Evolutionary conservation across 2,888 invertebrate species (phyloP).

Genomic region (Mesochorus sp.): DNA sequence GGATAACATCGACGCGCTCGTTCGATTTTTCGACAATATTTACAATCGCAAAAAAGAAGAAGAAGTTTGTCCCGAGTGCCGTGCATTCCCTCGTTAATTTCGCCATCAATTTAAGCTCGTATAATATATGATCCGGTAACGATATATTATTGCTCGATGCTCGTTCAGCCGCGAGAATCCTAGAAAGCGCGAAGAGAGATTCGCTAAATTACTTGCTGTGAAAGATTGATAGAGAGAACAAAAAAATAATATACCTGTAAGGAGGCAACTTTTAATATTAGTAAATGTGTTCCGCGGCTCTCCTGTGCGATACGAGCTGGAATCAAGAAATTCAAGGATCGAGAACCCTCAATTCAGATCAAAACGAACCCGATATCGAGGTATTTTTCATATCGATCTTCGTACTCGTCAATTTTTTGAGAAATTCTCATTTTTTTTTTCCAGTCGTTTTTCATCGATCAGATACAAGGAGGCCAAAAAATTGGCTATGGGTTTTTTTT

Average conservation of each 20-base stretch:
- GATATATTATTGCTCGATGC: constrained; percentile 48
- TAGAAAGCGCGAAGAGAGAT: constrained; percentile 62
- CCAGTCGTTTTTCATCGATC: no score
- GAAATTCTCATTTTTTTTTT: background rate
- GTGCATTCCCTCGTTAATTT: background rate
- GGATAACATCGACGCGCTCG: background rate
- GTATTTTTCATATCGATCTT: constrained; percentile 16
- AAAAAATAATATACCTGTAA: constrained; percentile 24
- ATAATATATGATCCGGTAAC: constrained; percentile 31
- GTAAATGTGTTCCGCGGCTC: constrained; percentile 60
- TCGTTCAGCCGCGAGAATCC: constrained; percentile 58
- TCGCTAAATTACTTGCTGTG: constrained; percentile 40
- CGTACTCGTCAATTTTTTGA: background rate
- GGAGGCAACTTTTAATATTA: constrained; percentile 47
- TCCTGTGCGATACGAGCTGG: constrained; percentile 60
- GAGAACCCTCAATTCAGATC: constrained; percentile 37
- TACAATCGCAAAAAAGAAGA: background rate
- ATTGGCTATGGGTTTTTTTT: no score
- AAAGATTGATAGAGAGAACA: constrained; percentile 20
- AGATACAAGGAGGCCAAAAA: no score
- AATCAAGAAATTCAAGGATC: constrained; percentile 56
- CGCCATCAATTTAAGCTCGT: background rate
- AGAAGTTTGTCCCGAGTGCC: background rate
- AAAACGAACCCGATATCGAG: constrained; percentile 42
- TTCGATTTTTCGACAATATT: background rate